phyloP scores from a whole-genome alignment of 2,888 invertebrate genomes.

The Nephrotoma guestfalica region DNA sequence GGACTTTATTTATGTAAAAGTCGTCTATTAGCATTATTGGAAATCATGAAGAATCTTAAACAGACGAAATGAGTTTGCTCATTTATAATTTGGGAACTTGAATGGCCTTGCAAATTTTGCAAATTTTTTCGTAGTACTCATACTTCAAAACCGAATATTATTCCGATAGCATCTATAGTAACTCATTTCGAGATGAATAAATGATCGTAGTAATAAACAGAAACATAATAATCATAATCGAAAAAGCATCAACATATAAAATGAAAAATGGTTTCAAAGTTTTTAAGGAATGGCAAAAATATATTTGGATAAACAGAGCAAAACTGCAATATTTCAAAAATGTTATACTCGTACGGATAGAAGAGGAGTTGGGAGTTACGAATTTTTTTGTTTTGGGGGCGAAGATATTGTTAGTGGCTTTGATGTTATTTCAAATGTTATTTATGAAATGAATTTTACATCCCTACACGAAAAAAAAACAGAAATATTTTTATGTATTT shows the following conservation, averaged over 20 bases:
- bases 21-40: not conserved
- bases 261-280: not conserved
- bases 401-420: not conserved
- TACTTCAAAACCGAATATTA: not conserved
- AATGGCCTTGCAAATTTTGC: no score
- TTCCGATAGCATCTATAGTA: not conserved
- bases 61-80: no score
- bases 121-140: no score
- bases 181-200: not conserved
- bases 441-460: not conserved
- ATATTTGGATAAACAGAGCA: not conserved
- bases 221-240: not conserved
- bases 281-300: not conserved
- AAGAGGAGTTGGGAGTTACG: not conserved
- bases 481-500: no score
- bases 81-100: no score
- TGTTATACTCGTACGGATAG: not conserved
- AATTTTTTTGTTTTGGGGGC: not conserved
- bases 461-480: not conserved
- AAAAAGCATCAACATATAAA: not conserved
- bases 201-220: not conserved
- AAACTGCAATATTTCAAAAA: not conserved
- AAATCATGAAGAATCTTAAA: no score
- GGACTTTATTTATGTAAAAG: not conserved
- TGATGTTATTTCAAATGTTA: not conserved